Conservation (phyloP, 1,140 invertebrate genomes). For the Drosophila albomicans region DNA sequence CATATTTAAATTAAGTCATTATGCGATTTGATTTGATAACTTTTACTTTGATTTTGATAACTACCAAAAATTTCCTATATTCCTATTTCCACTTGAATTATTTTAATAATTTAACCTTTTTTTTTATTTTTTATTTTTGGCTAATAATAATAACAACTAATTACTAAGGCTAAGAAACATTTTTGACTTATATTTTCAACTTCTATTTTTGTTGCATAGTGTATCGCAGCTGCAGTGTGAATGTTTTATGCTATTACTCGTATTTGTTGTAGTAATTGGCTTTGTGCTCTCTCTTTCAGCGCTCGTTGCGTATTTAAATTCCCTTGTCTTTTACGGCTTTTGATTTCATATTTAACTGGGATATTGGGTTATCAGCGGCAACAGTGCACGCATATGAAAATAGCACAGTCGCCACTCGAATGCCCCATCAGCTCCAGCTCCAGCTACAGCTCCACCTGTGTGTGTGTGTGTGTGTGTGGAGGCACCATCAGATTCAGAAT, state of each 20-base stretch:
- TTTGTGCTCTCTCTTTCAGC: slow-evolving; percentile 67
- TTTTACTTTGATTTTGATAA: no score
- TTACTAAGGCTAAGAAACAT: no score
- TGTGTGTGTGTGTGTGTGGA: not conserved
- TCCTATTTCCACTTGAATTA: no score
- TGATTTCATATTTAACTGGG: slow-evolving; percentile 76
- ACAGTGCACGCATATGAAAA: slow-evolving; percentile 75
- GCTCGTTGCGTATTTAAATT: slow-evolving; percentile 59
- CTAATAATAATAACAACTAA: no score
- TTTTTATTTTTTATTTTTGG: no score
- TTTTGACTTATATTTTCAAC: not conserved
- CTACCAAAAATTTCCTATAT: no score
- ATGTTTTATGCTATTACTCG: not conserved
- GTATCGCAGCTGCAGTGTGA: not conserved
- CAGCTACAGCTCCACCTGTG: not conserved
- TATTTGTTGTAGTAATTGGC: slow-evolving; percentile 36
- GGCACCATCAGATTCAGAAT: not conserved
- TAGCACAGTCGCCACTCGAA: slow-evolving; percentile 54
- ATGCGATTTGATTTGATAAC: no score
- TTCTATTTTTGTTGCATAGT: not conserved
- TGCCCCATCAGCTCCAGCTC: not conserved
- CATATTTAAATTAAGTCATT: no score
- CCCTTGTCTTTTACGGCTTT: slow-evolving; percentile 67
- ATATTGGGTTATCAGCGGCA: slow-evolving; percentile 80
- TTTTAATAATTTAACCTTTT: no score